Conservation (phyloP, 2,797 vertebrate genomes). For the Sorex maritimensis region DNA sequence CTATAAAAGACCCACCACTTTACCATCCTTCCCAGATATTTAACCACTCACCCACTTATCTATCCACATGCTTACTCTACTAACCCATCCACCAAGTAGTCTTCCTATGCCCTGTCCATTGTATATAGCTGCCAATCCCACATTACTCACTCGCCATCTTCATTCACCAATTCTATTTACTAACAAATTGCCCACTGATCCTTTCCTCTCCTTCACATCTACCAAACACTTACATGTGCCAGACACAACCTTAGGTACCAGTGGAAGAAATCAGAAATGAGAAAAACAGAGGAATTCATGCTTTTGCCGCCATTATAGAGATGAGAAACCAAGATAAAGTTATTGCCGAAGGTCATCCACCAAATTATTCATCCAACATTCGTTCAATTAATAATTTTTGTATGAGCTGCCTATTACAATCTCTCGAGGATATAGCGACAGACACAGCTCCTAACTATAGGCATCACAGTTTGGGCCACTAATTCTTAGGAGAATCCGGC, state of each 20-base stretch:
- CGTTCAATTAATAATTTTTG: neutral
- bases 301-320: neutral
- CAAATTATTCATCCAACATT: neutral
- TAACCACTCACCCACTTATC: neutral
- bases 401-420: neutral
- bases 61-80: neutral
- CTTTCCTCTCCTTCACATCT: neutral
- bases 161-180: neutral
- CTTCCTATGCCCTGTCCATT: neutral
- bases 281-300: neutral
- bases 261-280: neutral
- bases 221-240: neutral
- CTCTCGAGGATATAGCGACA: neutral
- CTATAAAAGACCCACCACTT: neutral
- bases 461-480: neutral
- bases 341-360: slow-evolving; percentile 1
- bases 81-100: neutral
- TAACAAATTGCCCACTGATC: too few relatives aligned
- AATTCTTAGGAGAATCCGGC: neutral
- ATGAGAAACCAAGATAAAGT: slow-evolving; percentile 53
- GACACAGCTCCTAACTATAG: neutral
- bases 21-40: neutral
- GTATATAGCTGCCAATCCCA: neutral
- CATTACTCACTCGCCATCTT: neutral
- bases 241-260: neutral